Evolutionary conservation across 2,113 vertebrate genomes (phyloP), one percentile per base, ranked within the genome.

Genomic region (Drymodes brunneopygia): DNA sequence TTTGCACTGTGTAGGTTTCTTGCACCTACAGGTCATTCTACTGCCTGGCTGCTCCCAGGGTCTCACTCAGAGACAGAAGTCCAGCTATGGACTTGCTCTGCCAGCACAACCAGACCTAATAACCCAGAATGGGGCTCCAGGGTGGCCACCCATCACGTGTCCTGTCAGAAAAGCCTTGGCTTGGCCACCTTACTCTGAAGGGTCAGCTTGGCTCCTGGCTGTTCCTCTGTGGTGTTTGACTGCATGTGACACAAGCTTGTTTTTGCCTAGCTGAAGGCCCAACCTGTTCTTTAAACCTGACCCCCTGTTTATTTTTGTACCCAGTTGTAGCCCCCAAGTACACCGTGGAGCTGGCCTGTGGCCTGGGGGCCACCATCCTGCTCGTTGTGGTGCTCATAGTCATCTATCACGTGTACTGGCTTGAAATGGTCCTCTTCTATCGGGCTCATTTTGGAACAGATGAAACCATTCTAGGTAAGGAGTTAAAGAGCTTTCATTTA

Each of bases 391-490:
- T 98, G 29, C 97, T 99, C 79, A 99, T 99, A 21, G 95, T 99
- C 13, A 5, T 99, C 42, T 99, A 99, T 94, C 99, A 99, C 0
- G 97, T 99, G 47, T 99, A 99, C 96, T 99, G 99, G 99, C 94
- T 99, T 73, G 99, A 99, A 96, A 98, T 99, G 97, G 98, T 99
- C 89, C 98, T 99, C 61, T 98, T 99, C 88, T 99, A 99, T 54
- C 98, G 99, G 19, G 99, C 99, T 94, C 98, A 99, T 96, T 99
- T 99, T 89, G 99, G 99, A 89, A 98, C 98, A 2, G 99, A 99
- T 56, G 99, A 99, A 98, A 98, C 98, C 8, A 97, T 98, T 97
- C 98, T 98, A 94, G 99, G 99, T 99, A 97, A 98, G 97, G 50
- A 64, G 14, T 67, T 54, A 48, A 61, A 79, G 29, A 45, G 6